A percentile compares a stretch with the other conserved stretches of the same genome.
These are phyloP conservation scores for Agrochola lychnidis DNA, from an alignment of 2,888 invertebrate species.

Conservation along the genomic window DNA sequence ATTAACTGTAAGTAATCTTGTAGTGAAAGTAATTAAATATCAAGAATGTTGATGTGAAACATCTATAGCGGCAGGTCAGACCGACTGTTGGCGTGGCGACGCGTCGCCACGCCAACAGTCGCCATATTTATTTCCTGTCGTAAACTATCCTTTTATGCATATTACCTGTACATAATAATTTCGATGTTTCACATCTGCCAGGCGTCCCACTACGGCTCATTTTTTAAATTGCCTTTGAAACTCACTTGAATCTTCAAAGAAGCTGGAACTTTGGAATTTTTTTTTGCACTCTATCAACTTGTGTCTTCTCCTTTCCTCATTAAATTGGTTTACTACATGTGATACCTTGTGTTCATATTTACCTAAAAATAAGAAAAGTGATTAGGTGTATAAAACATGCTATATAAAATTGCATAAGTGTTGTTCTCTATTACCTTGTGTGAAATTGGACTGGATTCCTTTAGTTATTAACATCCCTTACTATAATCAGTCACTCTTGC, in stretches of 20 bases:
- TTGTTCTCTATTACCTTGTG: constrained; percentile 71
- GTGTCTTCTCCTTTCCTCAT: constrained; percentile 75
- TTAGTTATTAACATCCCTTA: constrained; percentile 39
- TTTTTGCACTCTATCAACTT: constrained; percentile 73
- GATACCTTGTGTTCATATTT: constrained; percentile 8
- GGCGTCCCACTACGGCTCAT: too few relatives aligned
- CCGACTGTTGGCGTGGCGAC: too few relatives aligned
- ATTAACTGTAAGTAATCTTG: constrained; percentile 1
- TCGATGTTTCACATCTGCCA: too few relatives aligned
- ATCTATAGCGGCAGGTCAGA: too few relatives aligned
- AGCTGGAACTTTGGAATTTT: constrained; percentile 80
- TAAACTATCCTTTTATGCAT: too few relatives aligned
- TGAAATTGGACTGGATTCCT: constrained; percentile 73
- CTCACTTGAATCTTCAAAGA: constrained; percentile 81
- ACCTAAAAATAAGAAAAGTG: constrained; percentile 55
- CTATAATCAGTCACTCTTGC: constrained; percentile 72
- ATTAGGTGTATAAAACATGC: constrained; percentile 19
- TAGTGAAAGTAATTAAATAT: constrained; percentile 24
- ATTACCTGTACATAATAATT: too few relatives aligned
- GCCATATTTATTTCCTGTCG: too few relatives aligned
- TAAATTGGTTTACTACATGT: constrained; percentile 65
- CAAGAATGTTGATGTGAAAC: too few relatives aligned
- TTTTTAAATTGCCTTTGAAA: constrained; percentile 30
- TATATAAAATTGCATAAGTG: background rate
- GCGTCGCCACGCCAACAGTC: too few relatives aligned